Percentiles rank a stretch among this genome's conserved stretches.
phyloP scores from a whole-genome alignment of 1,140 invertebrate species.

The Drosophila obscura region DNA sequence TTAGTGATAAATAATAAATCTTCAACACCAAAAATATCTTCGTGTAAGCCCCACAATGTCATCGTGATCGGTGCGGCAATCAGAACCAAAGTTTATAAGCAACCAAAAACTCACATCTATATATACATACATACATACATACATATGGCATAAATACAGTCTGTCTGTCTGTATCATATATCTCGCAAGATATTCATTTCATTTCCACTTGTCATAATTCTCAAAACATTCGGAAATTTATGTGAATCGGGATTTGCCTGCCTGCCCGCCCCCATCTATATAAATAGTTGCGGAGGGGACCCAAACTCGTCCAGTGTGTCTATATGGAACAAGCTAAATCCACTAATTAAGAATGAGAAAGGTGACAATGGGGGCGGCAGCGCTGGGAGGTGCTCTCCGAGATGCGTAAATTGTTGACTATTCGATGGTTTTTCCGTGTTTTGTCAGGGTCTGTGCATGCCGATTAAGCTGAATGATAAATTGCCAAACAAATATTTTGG shows the following conservation, averaged over 20 bases:
- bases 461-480: slow-evolving; percentile 71
- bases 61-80: slow-evolving; percentile 29
- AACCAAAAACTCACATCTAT: slow-evolving; percentile 1
- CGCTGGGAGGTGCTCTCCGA: slow-evolving; percentile 27
- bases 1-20: slow-evolving; percentile 80
- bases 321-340: slow-evolving; percentile 66
- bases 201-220: slow-evolving; percentile 72
- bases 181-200: slow-evolving; percentile 37
- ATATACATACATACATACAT: not conserved
- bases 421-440: slow-evolving; percentile 54
- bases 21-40: slow-evolving; percentile 53
- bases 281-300: slow-evolving; percentile 47
- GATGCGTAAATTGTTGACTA: slow-evolving; percentile 66
- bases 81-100: slow-evolving; percentile 51
- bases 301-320: slow-evolving; percentile 21
- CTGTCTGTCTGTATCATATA: not conserved
- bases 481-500: slow-evolving; percentile 35
- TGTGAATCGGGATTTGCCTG: slow-evolving; percentile 66
- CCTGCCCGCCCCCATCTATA: slow-evolving; percentile 22
- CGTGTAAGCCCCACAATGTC: slow-evolving; percentile 36
- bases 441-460: slow-evolving; percentile 44
- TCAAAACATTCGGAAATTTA: slow-evolving; percentile 68
- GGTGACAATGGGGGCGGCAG: slow-evolving; percentile 63
- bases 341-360: slow-evolving; percentile 77
- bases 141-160: not conserved